Conservation (phyloP, 2,797 vertebrate genomes). For the Mus caroli region DNA sequence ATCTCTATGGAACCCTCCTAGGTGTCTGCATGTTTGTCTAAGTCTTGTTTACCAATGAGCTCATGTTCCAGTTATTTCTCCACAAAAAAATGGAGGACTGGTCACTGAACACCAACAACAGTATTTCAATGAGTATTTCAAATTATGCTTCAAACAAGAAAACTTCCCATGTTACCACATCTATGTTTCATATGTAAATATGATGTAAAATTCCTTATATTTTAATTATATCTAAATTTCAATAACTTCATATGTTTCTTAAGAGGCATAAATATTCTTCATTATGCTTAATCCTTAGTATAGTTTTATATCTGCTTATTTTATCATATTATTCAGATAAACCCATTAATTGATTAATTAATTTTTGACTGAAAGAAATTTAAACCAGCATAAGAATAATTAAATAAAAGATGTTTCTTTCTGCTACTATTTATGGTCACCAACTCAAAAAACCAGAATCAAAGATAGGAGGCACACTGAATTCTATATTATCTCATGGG, state of each 20-base stretch:
- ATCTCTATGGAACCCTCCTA: neutral
- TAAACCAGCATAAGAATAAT: neutral
- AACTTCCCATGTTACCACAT: neutral
- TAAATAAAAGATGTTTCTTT: neutral
- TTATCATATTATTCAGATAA: neutral
- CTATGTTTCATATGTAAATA: neutral
- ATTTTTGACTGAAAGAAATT: neutral
- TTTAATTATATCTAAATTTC: neutral
- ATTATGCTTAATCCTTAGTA: neutral
- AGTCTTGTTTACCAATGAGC: neutral
- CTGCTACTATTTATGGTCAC: neutral
- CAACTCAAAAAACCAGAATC: neutral
- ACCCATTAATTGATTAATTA: no score
- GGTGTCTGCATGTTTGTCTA: neutral
- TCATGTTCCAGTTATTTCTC: neutral
- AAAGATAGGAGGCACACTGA: neutral
- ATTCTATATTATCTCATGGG: neutral
- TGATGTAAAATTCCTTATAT: neutral
- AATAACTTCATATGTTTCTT: neutral
- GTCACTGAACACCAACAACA: neutral
- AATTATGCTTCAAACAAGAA: neutral
- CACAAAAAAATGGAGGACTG: neutral
- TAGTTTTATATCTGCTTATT: neutral
- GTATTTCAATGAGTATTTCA: neutral
- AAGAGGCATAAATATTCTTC: neutral